Evolutionary conservation across 1,140 invertebrate species (phyloP).

Genomic region (Drosophila prosaltans): DNA sequence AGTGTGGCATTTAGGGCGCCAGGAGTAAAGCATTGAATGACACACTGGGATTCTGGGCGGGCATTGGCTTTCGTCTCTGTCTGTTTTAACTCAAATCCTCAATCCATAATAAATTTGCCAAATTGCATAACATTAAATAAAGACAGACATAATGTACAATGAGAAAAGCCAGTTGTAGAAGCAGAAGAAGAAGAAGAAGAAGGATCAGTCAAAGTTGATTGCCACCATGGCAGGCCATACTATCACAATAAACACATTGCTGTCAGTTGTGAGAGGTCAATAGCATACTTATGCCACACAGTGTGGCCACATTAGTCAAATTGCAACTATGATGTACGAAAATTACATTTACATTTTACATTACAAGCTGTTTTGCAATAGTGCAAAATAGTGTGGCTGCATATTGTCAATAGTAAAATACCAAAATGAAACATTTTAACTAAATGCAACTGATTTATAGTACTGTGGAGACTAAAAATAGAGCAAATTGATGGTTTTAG

Average conservation of each 20-base stretch:
- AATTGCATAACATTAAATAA: constrained; percentile 81
- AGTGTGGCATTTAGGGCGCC: constrained; percentile 6
- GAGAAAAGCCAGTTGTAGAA: constrained; percentile 35
- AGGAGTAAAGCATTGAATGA: constrained; percentile 74
- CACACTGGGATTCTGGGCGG: constrained; percentile 46
- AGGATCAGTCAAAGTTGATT: constrained; percentile 30
- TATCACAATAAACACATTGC: constrained; percentile 28
- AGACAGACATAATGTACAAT: constrained; percentile 75
- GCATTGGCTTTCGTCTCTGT: not conserved
- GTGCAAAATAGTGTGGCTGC: not conserved
- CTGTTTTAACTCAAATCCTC: constrained; percentile 64
- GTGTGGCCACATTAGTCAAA: not conserved
- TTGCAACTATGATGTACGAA: not conserved
- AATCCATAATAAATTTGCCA: constrained; percentile 78
- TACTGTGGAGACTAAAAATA: no score
- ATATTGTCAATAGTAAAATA: not conserved
- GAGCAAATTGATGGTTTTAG: not conserved
- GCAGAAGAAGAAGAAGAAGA: not conserved
- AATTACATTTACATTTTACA: not conserved
- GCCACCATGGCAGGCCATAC: not conserved
- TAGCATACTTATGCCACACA: constrained; percentile 1
- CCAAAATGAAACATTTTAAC: not conserved
- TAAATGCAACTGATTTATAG: not conserved
- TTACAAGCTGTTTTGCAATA: no score
- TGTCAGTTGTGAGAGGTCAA: constrained; percentile 8